Percentiles rank a stretch among this genome's conserved stretches.
Evolutionary conservation across 2,113 vertebrate genomes (phyloP).

Genomic region (Misgurnus anguillicaudatus): DNA sequence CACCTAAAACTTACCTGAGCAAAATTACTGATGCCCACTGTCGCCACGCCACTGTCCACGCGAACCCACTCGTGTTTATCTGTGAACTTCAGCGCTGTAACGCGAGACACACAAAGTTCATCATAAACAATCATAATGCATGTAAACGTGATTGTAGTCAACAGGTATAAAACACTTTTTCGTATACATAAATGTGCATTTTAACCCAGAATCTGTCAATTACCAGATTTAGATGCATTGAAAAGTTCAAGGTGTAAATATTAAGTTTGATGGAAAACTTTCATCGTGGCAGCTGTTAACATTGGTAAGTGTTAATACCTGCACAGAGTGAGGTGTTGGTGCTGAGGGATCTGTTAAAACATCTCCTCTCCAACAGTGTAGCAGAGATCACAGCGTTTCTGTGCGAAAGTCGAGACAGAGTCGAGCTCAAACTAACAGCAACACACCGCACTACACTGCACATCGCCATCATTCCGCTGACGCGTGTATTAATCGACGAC

Average conservation of each 20-base stretch:
- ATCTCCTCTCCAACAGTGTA: conserved; percentile 46
- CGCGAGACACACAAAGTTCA: conserved; percentile 53
- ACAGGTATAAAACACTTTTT: too few relatives aligned
- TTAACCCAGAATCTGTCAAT: too few relatives aligned
- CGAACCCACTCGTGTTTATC: conserved; percentile 97
- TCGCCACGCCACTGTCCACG: conserved; percentile 87
- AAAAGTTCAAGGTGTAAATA: neutral
- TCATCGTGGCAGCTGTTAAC: neutral
- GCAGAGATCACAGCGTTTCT: conserved; percentile 32
- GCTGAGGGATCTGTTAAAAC: conserved; percentile 60
- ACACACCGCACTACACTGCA: conserved; percentile 63
- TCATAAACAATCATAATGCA: too few relatives aligned
- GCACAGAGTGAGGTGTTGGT: conserved; percentile 61
- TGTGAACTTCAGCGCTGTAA: conserved; percentile 91
- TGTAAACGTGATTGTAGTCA: too few relatives aligned
- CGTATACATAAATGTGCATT: neutral
- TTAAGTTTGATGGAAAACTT: neutral
- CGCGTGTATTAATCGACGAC: conserved; percentile 33
- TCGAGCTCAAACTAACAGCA: conserved; percentile 65
- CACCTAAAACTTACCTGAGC: conserved; percentile 83
- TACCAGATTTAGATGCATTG: too few relatives aligned
- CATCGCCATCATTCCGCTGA: conserved; percentile 68
- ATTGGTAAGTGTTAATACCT: conserved; percentile 61
- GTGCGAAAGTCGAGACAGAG: conserved; percentile 59
- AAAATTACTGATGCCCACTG: conserved; percentile 95